These are phyloP conservation scores for Zapornia atra DNA, from an alignment of 2,113 vertebrate species.

Conservation along the genomic window DNA sequence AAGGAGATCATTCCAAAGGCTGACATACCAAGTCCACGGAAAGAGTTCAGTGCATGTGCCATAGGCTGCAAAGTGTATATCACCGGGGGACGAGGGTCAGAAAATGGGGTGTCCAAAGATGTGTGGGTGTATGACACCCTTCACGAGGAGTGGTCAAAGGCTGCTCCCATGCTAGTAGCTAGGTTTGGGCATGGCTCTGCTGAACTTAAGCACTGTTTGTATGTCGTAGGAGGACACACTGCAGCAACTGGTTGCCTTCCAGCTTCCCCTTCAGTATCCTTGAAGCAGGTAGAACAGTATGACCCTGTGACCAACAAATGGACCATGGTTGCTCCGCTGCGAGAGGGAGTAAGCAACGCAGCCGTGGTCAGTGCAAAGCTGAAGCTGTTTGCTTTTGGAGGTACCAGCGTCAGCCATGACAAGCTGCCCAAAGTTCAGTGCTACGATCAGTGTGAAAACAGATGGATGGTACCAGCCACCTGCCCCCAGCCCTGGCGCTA, in stretches of 20 bases:
- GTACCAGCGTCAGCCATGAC: conserved; percentile 84
- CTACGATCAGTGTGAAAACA: conserved; percentile 84
- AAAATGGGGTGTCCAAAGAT: conserved; percentile 83
- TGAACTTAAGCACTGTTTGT: conserved; percentile 83
- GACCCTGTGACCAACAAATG: conserved; percentile 84
- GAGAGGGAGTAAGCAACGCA: conserved; percentile 84
- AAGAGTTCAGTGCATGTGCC: conserved; percentile 85
- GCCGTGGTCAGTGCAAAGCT: conserved; percentile 85
- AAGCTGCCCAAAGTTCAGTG: conserved; percentile 87
- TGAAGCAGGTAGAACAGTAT: conserved; percentile 85
- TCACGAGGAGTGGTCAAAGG: conserved; percentile 85
- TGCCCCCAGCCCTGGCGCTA: conserved; percentile 88
- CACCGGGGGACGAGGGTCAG: conserved; percentile 82
- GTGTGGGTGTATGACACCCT: conserved; percentile 87
- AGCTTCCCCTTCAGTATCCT: conserved; percentile 82
- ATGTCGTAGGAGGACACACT: conserved; percentile 83
- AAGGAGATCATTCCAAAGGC: conserved; percentile 87
- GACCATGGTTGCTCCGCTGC: conserved; percentile 84
- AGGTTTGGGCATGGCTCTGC: conserved; percentile 85
- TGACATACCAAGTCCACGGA: conserved; percentile 83
- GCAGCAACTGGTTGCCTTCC: conserved; percentile 84
- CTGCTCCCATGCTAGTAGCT: conserved; percentile 84
- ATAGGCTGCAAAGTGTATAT: conserved; percentile 87
- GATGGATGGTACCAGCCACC: conserved; percentile 84
- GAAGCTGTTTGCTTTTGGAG: conserved; percentile 85